A percentile compares a stretch with the other conserved stretches of the same genome.
Conservation (phyloP, 2,888 invertebrate genomes). For the Panzeria rudis region DNA sequence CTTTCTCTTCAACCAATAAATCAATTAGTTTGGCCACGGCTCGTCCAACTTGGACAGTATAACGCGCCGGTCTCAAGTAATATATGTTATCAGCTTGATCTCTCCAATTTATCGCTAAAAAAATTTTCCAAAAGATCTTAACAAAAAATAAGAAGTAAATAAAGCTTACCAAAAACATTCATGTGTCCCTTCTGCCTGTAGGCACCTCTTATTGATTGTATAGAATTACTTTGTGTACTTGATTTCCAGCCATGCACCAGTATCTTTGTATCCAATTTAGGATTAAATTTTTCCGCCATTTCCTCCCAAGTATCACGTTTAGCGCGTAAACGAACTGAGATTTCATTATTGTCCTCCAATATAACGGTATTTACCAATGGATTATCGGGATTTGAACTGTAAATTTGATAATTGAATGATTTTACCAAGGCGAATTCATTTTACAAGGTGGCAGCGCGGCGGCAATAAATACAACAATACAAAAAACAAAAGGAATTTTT, state of each 20-base stretch:
- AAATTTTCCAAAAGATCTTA: background rate
- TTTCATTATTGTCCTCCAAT: slow-evolving; percentile 74
- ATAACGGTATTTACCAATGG: slow-evolving; percentile 76
- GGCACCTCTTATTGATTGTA: slow-evolving; percentile 82
- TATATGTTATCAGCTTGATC: slow-evolving; percentile 82
- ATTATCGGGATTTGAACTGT: slow-evolving; percentile 75
- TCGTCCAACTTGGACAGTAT: slow-evolving; percentile 82
- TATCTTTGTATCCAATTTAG: slow-evolving; percentile 82
- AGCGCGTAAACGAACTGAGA: slow-evolving; percentile 72
- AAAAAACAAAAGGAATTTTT: too few species aligned
- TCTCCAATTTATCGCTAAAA: slow-evolving; percentile 81
- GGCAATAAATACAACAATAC: too few species aligned
- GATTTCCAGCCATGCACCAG: slow-evolving; percentile 83
- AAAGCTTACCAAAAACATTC: slow-evolving; percentile 79
- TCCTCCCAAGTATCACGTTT: slow-evolving; percentile 82
- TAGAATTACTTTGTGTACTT: slow-evolving; percentile 81
- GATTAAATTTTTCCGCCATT: slow-evolving; percentile 81
- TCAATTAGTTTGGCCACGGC: slow-evolving; percentile 82
- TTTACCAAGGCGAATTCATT: too few species aligned
- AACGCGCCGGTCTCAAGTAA: slow-evolving; percentile 81
- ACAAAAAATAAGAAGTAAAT: background rate
- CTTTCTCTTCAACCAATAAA: slow-evolving; percentile 80
- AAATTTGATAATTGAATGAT: background rate
- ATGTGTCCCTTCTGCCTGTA: slow-evolving; percentile 80
- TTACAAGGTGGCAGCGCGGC: too few species aligned